Evolutionary conservation across 2,888 invertebrate genomes (phyloP).

Genomic region (Girardia tigrina): DNA sequence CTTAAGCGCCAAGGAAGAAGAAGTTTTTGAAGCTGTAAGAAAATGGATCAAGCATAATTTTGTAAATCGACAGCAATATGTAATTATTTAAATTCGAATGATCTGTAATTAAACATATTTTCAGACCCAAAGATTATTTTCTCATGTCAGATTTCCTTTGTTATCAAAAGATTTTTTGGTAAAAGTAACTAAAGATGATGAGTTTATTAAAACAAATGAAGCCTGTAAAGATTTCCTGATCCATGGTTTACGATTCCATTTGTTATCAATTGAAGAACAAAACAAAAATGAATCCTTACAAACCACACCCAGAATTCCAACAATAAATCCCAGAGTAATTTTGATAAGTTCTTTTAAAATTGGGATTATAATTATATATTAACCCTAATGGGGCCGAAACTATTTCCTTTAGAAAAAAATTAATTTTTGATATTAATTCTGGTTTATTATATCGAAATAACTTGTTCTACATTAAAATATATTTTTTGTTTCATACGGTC

Average conservation of each 20-base stretch:
- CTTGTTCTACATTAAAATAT: too few relatives aligned
- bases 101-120: neutral
- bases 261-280: conserved; percentile 70
- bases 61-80: conserved; percentile 55
- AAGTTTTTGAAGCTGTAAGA: conserved; percentile 70
- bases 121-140: conserved; percentile 59
- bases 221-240: conserved; percentile 73
- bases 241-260: conserved; percentile 80
- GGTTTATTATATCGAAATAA: too few relatives aligned
- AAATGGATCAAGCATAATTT: conserved; percentile 65
- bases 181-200: conserved; percentile 73
- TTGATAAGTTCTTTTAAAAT: too few relatives aligned
- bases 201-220: conserved; percentile 63
- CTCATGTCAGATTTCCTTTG: conserved; percentile 77
- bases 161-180: conserved; percentile 75
- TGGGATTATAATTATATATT: too few relatives aligned
- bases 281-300: conserved; percentile 63
- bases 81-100: neutral
- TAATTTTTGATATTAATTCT: too few relatives aligned
- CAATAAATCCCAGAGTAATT: conserved; percentile 64
- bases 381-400: too few relatives aligned
- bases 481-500: too few relatives aligned
- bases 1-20: conserved; percentile 59
- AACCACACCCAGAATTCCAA: conserved; percentile 66
- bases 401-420: too few relatives aligned